Base-by-base conservation (phyloP, 1,140 invertebrate species). In the Drosophila bipectinata region DNA sequence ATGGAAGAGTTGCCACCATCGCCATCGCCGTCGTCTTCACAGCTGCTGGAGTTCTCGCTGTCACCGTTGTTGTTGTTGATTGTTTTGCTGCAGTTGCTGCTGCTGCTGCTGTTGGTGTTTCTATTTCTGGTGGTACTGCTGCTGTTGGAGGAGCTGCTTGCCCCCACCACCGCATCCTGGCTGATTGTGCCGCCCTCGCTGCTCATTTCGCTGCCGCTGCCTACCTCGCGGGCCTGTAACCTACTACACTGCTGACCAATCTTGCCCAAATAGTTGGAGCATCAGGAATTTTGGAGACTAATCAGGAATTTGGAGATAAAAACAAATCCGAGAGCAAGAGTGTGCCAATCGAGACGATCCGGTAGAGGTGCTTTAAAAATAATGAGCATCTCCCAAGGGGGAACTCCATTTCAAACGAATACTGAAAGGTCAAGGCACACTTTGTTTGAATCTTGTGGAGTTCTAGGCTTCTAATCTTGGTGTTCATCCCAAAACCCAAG, bases 201-300 rank as follows among this genome's bases (percentile, higher is more conserved):
- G 21, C 14, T 37, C 55, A 28, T 47, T 1, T 21, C 6, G 3
- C 15, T 15, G 15, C 41, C n/a, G 18, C 47, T 26, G 0, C 15
- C 44, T 10, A n/a, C 2, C 12, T 32, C 32, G 14, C 32, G 44
- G 7, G 9, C 30, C 5, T 18, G 14, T 6, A 59, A 3, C 47
- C 18, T 9, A 18, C 55, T 63, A 55, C 41, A 60, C 10, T 6
- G 14, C 4, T 47, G 24, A 15, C 55, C 28, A 59, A 59, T 63
- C 12, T 59, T 59, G 28, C 4, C 41, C 8, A 28, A 34, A 18
- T 1, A 5, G 12, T 9, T 5, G n/a, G 28, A 24, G 21, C 14
- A 34, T 34, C 21, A 8, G 60, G 5, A 32, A 57, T 59, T 63
- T 63, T 63, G 3, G 28, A 59, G 2, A 47, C 30, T 32, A 15